Evolutionary conservation across 2,113 vertebrate species (phyloP).

Genomic region (Lates calcarifer): DNA sequence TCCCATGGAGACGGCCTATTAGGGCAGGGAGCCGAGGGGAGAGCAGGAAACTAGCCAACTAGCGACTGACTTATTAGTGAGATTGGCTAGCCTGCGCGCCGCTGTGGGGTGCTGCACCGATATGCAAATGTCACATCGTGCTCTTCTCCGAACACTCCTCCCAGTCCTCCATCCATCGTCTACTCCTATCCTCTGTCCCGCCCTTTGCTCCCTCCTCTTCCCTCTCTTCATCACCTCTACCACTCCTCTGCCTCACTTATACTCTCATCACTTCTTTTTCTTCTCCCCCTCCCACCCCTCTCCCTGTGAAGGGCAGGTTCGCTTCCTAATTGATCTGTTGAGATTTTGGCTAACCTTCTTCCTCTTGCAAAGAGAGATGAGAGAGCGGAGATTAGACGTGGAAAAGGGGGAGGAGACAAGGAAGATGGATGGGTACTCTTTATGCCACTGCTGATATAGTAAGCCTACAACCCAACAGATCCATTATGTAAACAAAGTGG

Average conservation of each 20-base stretch:
- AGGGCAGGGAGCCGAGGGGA: conserved; percentile 92
- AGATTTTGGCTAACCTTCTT: conserved; percentile 90
- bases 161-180: conserved; percentile 35
- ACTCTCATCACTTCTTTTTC: conserved; percentile 27
- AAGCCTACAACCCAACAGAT: conserved; percentile 19
- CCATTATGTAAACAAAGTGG: conserved; percentile 62
- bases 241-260: conserved; percentile 24
- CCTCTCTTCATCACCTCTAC: conserved; percentile 31
- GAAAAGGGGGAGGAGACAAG: conserved; percentile 55
- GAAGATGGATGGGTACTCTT: conserved; percentile 73
- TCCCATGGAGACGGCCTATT: conserved; percentile 91
- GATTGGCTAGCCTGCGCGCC: conserved; percentile 88
- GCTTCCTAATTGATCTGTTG: conserved; percentile 95
- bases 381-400: conserved; percentile 69
- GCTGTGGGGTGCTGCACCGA: conserved; percentile 89
- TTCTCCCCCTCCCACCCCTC: conserved; percentile 14
- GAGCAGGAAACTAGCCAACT: conserved; percentile 93
- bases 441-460: conserved; percentile 60
- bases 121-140: conserved; percentile 93
- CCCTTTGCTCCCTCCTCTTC: conserved; percentile 21
- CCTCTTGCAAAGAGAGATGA: conserved; percentile 80
- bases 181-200: conserved; percentile 40
- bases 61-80: conserved; percentile 93
- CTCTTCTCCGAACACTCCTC: conserved; percentile 78
- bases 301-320: conserved; percentile 91